Base-by-base conservation (phyloP, 2,888 invertebrate genomes). In the Tetheella fluctuosa region DNA sequence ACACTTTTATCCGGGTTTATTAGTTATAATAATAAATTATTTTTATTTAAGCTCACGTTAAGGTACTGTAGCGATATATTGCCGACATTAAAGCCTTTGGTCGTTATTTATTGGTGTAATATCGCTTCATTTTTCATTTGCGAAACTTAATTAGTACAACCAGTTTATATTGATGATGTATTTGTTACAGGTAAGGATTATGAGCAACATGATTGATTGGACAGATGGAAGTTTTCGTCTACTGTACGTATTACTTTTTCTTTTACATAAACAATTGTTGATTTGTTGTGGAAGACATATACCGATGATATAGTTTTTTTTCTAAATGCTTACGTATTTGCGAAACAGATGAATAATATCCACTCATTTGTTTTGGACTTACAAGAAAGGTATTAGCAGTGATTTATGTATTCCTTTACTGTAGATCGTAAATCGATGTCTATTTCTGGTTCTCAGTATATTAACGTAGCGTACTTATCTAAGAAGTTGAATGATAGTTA, bases 181-280 rank as follows among this genome's bases (percentile, higher is more conserved):
- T 60, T 76, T 79, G 73, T 79, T 79, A 23, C 76, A 77, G 79
- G 78, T 79, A 77, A 75, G 69, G 59, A 48, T n/a, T 20, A 61
- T 58, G 57, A 60, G 20, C 10, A 20, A 20, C 48, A 1, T 42
- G 5, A 20, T 48, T 20, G 48, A 48, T 48, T 48, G 17, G 10
- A 48, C 20, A 2, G 48, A 20, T 48, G 20, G 17, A 48, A 17
- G 20, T 20, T 20, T 20, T 48, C 12, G 17, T 17, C 42, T 42
- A 20, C 17, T 20, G 48, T 48, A 48, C 2, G 48, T 48, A 48
- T 48, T 48, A 48, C 20, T 48, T 17, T 10, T 17, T 3, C 8
- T 20, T 48, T 48, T 2, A 10, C 48, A 10, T 48, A 48, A 20
- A 20, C 48, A 10, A 17, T 48, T 48, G 10, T n/a, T 17, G 10